Percentiles rank a stretch among this genome's conserved stretches.
Conservation (phyloP, 2,113 vertebrate species). For the Sinocyclocheilus rhinocerous region DNA sequence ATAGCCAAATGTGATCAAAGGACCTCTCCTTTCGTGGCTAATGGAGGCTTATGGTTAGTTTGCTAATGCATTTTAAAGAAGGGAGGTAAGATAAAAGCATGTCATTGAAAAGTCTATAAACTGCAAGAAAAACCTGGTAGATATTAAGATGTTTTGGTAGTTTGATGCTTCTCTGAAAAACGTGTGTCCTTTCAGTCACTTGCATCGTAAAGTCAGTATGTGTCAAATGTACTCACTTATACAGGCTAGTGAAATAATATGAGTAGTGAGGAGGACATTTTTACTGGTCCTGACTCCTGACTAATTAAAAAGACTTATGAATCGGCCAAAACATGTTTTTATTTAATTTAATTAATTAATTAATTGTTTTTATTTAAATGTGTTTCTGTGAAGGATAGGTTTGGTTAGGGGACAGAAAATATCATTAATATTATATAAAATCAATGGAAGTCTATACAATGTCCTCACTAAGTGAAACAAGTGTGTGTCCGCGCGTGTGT, state of each 20-base stretch:
- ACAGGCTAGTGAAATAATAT: too few species aligned
- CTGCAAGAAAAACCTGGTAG: neutral
- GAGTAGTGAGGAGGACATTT: too few species aligned
- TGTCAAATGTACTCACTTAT: too few species aligned
- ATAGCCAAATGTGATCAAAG: neutral
- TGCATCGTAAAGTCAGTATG: neutral
- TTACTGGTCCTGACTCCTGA: neutral
- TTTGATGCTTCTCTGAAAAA: neutral
- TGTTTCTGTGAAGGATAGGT: neutral
- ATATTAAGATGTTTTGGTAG: neutral
- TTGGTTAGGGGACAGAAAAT: neutral
- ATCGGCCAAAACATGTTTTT: neutral
- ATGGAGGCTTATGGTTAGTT: conserved; percentile 4
- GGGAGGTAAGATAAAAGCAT: neutral
- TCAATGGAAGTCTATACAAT: neutral
- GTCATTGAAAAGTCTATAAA: neutral
- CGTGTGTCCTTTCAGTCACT: neutral
- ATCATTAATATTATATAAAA: neutral
- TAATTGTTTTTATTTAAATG: neutral
- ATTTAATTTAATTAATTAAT: too few species aligned
- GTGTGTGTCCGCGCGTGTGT: neutral
- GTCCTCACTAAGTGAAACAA: neutral
- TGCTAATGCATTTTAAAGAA: conserved; percentile 5
- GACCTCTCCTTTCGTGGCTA: neutral
- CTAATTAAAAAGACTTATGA: neutral